Evolutionary conservation across 1,140 invertebrate genomes (phyloP), one percentile per base, ranked within the genome.

Genomic region (Copidosoma floridanum): DNA sequence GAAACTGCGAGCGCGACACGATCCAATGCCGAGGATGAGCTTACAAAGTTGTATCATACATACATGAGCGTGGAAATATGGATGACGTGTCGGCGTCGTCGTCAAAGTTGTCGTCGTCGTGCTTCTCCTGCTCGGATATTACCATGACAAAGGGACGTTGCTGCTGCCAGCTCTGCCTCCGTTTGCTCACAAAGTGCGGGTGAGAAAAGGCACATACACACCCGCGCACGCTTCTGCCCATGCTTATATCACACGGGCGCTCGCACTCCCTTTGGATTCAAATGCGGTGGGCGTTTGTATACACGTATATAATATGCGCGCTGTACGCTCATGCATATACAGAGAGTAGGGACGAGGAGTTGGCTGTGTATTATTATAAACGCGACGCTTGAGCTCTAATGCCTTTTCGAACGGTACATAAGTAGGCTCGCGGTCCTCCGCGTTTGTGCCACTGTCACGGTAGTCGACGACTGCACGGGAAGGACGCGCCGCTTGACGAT

Each of bases 231-330:
- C n/a, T n/a, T n/a, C n/a, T n/a, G n/a, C n/a, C n/a, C n/a, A n/a
- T n/a, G n/a, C n/a, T n/a, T n/a, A n/a, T 73, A 71, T 68, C 71
- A 67, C 67, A 62, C 48, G 54, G 26, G 55, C 60, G 54, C 61
- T 18, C 53, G 3, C 43, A 63, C n/a, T 16, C 72, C 71, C 71
- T 72, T 74, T 77, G 77, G 77, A 81, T 80, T 80, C 77, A 78
- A 78, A 81, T 74, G 76, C 74, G 78, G 77, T 79, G 78, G 77
- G 77, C 77, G 79, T 80, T 78, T 72, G 29, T 32, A 32, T 32
- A 12, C 12, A 12, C 29, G 29, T 32, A 12, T 32, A 32, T 32
- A 32, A n/a, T n/a, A n/a, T n/a, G n/a, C n/a, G n/a, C n/a, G n/a
- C n/a, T n/a, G n/a, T n/a, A n/a, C n/a, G n/a, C n/a, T n/a, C 16